Percentiles rank a stretch among this genome's conserved stretches.
phyloP scores from a whole-genome alignment of 2,888 invertebrate genomes.

The Stramonita haemastoma region DNA sequence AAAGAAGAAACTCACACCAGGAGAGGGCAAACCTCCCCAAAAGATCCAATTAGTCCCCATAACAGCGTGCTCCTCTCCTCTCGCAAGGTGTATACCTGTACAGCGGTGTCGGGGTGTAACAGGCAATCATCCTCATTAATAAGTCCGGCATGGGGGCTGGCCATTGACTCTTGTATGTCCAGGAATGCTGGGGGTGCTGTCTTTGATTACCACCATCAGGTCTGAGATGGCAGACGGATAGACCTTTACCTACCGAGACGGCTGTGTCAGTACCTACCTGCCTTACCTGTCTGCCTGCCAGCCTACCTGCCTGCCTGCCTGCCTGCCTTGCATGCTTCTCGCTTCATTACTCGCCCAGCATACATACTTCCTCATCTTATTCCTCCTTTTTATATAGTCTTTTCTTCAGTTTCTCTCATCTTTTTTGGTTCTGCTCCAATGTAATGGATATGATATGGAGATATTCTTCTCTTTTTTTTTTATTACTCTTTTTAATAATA shows the following conservation, averaged over 20 bases:
- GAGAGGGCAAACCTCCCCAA: no score
- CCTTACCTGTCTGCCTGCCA: background rate
- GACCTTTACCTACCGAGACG: background rate
- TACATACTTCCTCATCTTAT: background rate
- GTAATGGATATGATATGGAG: no score
- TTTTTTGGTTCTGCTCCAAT: no score
- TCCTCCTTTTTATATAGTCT: no score
- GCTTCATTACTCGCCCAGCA: background rate
- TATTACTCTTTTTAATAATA: no score
- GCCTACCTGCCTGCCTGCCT: background rate
- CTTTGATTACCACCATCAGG: background rate
- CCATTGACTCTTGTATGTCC: background rate
- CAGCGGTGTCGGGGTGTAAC: background rate
- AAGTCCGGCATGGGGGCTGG: background rate
- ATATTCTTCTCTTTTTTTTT: no score
- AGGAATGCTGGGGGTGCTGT: background rate
- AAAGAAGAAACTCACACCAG: no score
- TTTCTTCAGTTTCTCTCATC: no score
- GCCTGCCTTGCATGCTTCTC: background rate
- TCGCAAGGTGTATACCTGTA: no score
- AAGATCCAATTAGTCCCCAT: no score
- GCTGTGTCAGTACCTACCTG: no score
- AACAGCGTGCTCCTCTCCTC: no score
- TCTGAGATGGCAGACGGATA: background rate
- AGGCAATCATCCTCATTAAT: conserved; percentile 33